A percentile compares a stretch with the other conserved stretches of the same genome.
phyloP scores from a whole-genome alignment of 2,888 invertebrate species.

The Anodontia alba region DNA sequence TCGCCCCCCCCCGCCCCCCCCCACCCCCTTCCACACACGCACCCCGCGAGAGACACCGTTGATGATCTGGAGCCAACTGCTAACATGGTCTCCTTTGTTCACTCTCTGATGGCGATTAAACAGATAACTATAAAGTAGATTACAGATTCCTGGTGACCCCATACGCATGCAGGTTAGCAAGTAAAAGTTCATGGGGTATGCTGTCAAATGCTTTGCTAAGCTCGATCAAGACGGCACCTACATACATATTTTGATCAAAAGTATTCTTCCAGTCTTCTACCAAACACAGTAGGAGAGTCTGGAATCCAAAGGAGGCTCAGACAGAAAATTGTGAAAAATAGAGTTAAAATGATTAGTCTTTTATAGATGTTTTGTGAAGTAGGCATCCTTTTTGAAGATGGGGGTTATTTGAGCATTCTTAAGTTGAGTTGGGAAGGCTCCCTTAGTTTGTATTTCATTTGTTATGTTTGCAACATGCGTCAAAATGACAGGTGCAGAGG shows the following conservation, averaged over 20 bases:
- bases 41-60: neutral
- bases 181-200: neutral
- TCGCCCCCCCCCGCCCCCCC: too few relatives aligned
- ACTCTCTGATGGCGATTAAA: constrained; percentile 8
- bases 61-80: neutral
- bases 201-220: constrained; percentile 1
- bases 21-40: too few relatives aligned
- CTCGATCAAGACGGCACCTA: neutral
- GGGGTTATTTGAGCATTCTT: constrained; percentile 27
- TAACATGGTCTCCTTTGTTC: neutral
- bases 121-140: constrained; percentile 21
- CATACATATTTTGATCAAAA: neutral
- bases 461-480: constrained; percentile 10
- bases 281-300: constrained; percentile 16
- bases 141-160: constrained; percentile 1
- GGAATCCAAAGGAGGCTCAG: constrained; percentile 22
- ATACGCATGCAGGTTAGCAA: constrained; percentile 8
- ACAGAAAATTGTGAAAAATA: constrained; percentile 21
- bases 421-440: constrained; percentile 1
- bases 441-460: constrained; percentile 1
- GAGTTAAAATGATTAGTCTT: constrained; percentile 6
- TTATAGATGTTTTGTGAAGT: constrained; percentile 18
- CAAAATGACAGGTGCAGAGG: neutral
- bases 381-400: constrained; percentile 31
- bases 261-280: constrained; percentile 5